phyloP scores from a whole-genome alignment of 1,140 invertebrate species.

The Rhynchophorus ferrugineus region DNA sequence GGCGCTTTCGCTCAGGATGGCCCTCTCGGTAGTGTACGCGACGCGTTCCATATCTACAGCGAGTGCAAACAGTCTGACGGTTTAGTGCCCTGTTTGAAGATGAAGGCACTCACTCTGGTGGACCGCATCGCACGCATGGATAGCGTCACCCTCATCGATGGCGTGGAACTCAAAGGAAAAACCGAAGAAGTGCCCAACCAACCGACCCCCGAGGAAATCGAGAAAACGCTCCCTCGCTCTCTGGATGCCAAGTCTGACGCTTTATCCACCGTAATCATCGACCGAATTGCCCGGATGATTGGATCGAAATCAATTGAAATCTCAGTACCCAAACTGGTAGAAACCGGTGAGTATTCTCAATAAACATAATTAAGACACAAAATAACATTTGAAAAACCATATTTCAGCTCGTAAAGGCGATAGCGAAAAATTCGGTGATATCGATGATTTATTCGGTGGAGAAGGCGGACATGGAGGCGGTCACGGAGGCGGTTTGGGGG shows the following conservation, averaged over 20 bases:
- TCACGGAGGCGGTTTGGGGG: constrained; percentile 3
- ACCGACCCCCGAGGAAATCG: constrained; percentile 50
- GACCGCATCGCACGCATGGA: constrained; percentile 61
- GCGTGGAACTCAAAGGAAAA: constrained; percentile 54
- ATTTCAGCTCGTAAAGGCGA: constrained; percentile 50
- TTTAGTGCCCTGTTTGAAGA: constrained; percentile 66
- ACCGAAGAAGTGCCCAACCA: constrained; percentile 31
- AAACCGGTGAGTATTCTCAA: constrained; percentile 53
- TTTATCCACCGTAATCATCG: constrained; percentile 59
- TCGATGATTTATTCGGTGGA: constrained; percentile 1
- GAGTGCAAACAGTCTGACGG: constrained; percentile 52
- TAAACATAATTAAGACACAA: too few relatives aligned
- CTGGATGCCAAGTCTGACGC: constrained; percentile 53
- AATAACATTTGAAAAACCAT: too few relatives aligned
- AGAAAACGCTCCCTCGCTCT: constrained; percentile 53
- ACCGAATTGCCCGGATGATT: constrained; percentile 59
- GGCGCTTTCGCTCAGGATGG: constrained; percentile 6
- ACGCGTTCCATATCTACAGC: constrained; percentile 51
- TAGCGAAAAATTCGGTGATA: constrained; percentile 9
- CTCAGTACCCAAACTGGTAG: constrained; percentile 59
- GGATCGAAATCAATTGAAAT: constrained; percentile 66
- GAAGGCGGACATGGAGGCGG: neutral
- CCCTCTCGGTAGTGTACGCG: constrained; percentile 42
- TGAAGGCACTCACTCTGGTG: constrained; percentile 67
- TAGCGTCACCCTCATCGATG: constrained; percentile 54